phyloP scores from a whole-genome alignment of 2,113 vertebrate species.

The Erythrolamprus reginae region DNA sequence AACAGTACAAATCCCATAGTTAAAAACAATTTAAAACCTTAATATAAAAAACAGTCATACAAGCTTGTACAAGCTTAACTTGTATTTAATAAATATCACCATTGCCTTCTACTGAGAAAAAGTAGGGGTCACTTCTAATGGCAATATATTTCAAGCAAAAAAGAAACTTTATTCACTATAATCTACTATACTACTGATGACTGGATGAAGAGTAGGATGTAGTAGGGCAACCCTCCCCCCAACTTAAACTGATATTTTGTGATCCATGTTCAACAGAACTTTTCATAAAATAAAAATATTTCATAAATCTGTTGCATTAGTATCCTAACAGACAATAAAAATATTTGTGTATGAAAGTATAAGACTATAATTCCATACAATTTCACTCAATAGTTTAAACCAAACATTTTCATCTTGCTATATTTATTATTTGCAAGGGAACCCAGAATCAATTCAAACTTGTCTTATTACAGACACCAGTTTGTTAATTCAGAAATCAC shows the following conservation, averaged over 20 bases:
- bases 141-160: not conserved
- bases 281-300: not conserved
- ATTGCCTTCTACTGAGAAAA: not conserved
- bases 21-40: too few species aligned
- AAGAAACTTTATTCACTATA: not conserved
- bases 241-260: not conserved
- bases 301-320: not conserved
- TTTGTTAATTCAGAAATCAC: slow-evolving; percentile 7
- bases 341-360: not conserved
- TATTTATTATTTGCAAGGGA: not conserved
- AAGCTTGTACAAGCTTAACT: too few species aligned
- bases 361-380: slow-evolving; percentile 2
- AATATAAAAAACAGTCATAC: too few species aligned
- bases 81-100: not conserved
- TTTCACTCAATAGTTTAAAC: not conserved
- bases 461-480: slow-evolving; percentile 5
- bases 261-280: not conserved
- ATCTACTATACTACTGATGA: not conserved
- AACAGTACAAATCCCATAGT: too few species aligned
- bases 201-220: not conserved
- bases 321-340: not conserved
- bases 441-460: slow-evolving; percentile 1
- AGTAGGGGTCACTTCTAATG: not conserved
- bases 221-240: not conserved
- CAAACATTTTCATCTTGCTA: not conserved